Evolutionary conservation across 2,888 invertebrate species (phyloP), one percentile per base, ranked within the genome.

Genomic region (Cryptophagus acutangulus): DNA sequence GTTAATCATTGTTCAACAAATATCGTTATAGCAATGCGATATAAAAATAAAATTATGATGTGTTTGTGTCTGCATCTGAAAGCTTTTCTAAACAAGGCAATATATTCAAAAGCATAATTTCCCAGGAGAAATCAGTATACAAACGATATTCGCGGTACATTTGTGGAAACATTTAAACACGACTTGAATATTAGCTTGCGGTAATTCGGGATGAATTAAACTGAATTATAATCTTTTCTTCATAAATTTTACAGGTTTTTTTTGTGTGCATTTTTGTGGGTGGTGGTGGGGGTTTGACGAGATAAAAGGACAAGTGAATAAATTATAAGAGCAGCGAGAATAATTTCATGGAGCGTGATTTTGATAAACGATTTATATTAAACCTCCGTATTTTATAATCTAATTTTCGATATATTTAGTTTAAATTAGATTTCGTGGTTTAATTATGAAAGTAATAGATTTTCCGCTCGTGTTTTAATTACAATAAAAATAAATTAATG

Each of bases 91-190:
- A n/a, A n/a, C n/a, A n/a, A n/a, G n/a, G n/a, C n/a, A n/a, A n/a
- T n/a, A 51, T 52, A 55, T 58, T 57, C 52, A 48, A 54, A 61
- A 55, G 59, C 57, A 60, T 67, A 67, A 67, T 67, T 67, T 67
- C 67, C 67, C 67, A 43, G 41, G 66, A 66, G 67, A 67, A 67
- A 67, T 67, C 67, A 66, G 62, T 54, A 57, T 45, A 57, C 58
- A 55, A 61, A 62, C 62, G 62, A 58, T 63, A 63, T 63, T 63
- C 62, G 64, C 55, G 62, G 65, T 58, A 62, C 64, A 64, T 64
- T 65, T 63, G 64, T 55, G 64, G 62, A 58, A 62, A 59, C 58
- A 58, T 58, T 58, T 61, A 54, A 52, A 51, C 57, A 56, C 52
- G 52, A 49, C 52, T 49, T 49, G 52, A 56, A 53, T 51, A 53